These are phyloP conservation scores for Etheostoma spectabile DNA, from an alignment of 2,113 vertebrate genomes.

Conservation along the genomic window DNA sequence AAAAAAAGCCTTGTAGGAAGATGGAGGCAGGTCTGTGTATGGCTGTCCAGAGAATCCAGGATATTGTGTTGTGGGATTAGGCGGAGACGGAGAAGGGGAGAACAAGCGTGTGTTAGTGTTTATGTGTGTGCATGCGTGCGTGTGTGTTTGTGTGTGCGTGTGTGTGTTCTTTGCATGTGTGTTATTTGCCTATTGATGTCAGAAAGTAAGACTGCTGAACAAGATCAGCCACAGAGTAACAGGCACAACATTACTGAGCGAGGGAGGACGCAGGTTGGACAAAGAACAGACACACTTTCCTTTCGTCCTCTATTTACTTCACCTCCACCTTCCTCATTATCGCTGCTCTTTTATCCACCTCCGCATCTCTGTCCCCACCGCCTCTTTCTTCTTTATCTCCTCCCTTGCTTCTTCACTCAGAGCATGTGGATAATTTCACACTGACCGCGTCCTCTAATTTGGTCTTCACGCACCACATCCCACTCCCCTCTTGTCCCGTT, in stretches of 20 bases:
- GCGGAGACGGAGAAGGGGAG: slow-evolving; percentile 11
- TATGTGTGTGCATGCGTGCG: background rate
- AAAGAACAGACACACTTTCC: slow-evolving; percentile 6
- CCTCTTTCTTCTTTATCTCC: background rate
- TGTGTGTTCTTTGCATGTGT: background rate
- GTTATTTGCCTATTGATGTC: background rate
- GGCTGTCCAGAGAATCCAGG: slow-evolving; percentile 28
- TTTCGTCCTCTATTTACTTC: slow-evolving; percentile 18
- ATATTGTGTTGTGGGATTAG: slow-evolving; percentile 15
- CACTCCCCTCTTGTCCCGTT: slow-evolving; percentile 16
- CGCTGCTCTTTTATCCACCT: slow-evolving; percentile 29
- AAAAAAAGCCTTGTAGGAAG: slow-evolving; percentile 53
- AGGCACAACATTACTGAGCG: background rate
- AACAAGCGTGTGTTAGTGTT: slow-evolving; percentile 14
- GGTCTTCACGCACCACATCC: slow-evolving; percentile 21
- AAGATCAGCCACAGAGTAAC: slow-evolving; percentile 18
- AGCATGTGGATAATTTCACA: slow-evolving; percentile 35
- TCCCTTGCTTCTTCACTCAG: slow-evolving; percentile 19
- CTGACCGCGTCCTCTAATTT: slow-evolving; percentile 36
- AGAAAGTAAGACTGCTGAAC: slow-evolving; percentile 8
- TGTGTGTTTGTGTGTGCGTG: background rate
- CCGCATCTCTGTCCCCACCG: background rate
- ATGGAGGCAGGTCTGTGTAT: slow-evolving; percentile 12
- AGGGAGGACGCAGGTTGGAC: slow-evolving; percentile 16
- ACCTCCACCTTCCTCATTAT: slow-evolving; percentile 13